phyloP scores from a whole-genome alignment of 1,140 invertebrate species.

The Globodera ellingtonae region DNA sequence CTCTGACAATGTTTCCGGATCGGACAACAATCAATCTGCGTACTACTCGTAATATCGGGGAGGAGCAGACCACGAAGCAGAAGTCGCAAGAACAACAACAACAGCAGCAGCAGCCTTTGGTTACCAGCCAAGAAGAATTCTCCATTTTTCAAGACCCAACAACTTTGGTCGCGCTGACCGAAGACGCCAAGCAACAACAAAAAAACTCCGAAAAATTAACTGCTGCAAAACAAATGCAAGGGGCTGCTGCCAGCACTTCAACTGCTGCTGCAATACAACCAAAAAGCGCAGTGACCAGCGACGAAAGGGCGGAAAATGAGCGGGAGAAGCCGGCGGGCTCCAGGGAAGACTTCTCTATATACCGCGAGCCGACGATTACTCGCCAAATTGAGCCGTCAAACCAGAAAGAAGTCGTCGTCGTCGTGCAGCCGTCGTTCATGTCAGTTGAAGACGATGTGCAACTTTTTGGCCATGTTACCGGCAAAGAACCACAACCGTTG shows the following conservation, averaged over 20 bases:
- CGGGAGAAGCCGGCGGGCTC: background rate
- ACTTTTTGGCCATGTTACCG: background rate
- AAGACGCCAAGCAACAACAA: too few species aligned
- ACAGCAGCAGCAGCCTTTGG: background rate
- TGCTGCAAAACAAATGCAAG: background rate
- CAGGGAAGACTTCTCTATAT: constrained; percentile 23
- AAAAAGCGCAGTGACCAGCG: too few species aligned
- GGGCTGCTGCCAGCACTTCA: too few species aligned
- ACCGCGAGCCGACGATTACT: background rate
- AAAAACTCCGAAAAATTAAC: background rate
- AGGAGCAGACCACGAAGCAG: background rate
- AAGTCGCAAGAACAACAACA: background rate
- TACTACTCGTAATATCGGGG: background rate
- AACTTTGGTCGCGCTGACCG: background rate
- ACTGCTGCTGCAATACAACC: too few species aligned
- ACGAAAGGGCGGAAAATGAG: background rate
- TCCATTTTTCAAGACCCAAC: constrained; percentile 12
- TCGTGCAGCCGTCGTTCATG: background rate
- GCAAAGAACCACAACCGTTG: background rate
- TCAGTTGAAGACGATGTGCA: background rate
- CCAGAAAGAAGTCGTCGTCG: background rate
- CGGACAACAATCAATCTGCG: background rate
- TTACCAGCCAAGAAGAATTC: background rate
- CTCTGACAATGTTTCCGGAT: background rate
- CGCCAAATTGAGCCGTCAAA: background rate